phyloP scores from a whole-genome alignment of 1,140 invertebrate species.

The Philotrypesis tridentata region DNA sequence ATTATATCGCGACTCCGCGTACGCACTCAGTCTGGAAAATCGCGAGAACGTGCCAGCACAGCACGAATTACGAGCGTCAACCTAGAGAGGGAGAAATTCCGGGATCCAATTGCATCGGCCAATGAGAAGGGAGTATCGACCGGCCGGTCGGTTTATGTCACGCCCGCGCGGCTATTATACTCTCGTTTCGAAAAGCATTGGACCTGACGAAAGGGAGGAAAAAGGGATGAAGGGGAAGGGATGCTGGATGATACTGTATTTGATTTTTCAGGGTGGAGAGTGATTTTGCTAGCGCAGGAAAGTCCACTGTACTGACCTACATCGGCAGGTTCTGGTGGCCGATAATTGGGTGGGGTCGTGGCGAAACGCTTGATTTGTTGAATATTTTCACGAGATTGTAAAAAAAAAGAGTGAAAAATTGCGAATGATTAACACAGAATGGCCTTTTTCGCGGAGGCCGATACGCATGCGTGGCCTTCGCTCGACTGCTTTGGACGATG shows the following conservation, averaged over 20 bases:
- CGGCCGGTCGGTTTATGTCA: constrained; percentile 31
- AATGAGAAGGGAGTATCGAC: constrained; percentile 38
- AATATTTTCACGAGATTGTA: too few relatives aligned
- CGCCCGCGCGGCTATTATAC: background rate
- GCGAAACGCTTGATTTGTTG: too few relatives aligned
- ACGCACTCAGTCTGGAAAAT: background rate
- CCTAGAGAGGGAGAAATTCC: constrained; percentile 31
- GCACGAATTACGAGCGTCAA: background rate
- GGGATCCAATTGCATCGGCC: constrained; percentile 37
- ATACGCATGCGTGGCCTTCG: constrained; percentile 11
- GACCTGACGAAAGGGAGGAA: background rate
- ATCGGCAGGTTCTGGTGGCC: too few relatives aligned
- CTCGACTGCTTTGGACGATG: background rate
- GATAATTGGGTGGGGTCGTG: too few relatives aligned
- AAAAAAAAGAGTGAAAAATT: background rate
- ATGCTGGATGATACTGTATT: too few relatives aligned
- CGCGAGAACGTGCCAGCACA: background rate
- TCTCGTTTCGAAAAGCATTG: constrained; percentile 36
- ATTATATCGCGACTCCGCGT: background rate
- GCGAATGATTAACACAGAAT: background rate
- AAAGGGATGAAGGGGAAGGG: background rate
- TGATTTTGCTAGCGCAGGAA: too few relatives aligned
- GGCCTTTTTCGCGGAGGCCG: background rate
- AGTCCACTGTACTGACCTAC: too few relatives aligned
- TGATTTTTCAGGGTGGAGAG: too few relatives aligned